phyloP scores from a whole-genome alignment of 2,888 invertebrate genomes.

The Cephus sareptanus region DNA sequence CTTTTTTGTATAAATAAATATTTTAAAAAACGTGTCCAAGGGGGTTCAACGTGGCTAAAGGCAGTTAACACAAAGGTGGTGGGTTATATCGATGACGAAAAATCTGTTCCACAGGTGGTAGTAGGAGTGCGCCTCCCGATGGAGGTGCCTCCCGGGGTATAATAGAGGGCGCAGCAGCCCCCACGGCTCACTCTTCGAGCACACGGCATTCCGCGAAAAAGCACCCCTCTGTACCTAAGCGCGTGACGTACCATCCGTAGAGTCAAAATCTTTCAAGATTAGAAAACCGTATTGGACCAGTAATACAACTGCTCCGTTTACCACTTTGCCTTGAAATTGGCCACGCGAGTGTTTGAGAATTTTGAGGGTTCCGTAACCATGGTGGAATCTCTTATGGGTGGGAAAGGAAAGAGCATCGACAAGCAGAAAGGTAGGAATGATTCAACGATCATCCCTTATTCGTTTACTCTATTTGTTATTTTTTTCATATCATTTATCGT shows the following conservation, averaged over 20 bases:
- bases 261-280: background rate
- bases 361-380: background rate
- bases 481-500: background rate
- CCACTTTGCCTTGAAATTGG: background rate
- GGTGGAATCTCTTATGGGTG: background rate
- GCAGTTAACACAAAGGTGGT: conserved; percentile 12
- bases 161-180: conserved; percentile 60
- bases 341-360: background rate
- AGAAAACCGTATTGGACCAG: background rate
- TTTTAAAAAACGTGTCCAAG: background rate
- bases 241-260: background rate
- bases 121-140: conserved; percentile 26
- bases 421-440: background rate
- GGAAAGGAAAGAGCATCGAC: background rate
- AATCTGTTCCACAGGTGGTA: conserved; percentile 46
- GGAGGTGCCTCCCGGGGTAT: conserved; percentile 55
- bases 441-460: background rate
- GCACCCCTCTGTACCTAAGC: conserved; percentile 19
- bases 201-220: conserved; percentile 40
- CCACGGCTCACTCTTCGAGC: conserved; percentile 50
- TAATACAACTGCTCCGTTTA: background rate
- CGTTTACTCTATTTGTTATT: background rate
- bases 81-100: conserved; percentile 25
- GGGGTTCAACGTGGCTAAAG: background rate
- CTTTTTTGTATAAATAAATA: too few relatives aligned